These are phyloP conservation scores for Acleris laterana DNA, from an alignment of 2,888 invertebrate species.

Conservation along the genomic window DNA sequence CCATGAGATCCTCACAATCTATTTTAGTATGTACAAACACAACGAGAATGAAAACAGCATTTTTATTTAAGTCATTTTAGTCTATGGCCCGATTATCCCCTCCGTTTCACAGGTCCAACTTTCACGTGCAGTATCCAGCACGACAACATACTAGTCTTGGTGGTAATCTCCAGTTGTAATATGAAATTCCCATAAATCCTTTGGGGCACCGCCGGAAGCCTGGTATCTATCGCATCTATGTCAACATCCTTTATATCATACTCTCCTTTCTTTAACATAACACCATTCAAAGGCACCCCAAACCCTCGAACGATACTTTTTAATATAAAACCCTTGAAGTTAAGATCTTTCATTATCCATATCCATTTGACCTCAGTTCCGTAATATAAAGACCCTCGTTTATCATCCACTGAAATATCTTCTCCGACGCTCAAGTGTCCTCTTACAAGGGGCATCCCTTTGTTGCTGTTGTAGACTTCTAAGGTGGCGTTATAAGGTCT, in stretches of 20 bases:
- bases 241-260: neutral
- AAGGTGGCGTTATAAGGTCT: neutral
- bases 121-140: neutral
- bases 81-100: neutral
- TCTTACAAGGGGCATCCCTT: neutral
- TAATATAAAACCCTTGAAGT: neutral
- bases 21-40: no score
- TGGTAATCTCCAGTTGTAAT: neutral
- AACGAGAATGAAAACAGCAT: no score
- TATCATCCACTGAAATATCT: neutral
- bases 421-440: neutral
- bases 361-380: neutral
- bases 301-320: neutral
- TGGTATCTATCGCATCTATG: neutral
- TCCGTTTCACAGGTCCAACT: neutral
- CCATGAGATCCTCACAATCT: no score
- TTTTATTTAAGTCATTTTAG: no score
- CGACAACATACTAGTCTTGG: neutral
- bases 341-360: neutral
- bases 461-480: neutral
- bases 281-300: neutral
- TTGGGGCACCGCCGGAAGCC: neutral
- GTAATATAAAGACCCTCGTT: neutral
- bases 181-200: neutral
- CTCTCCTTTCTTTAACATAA: neutral